These are phyloP conservation scores for Albula glossodonta DNA, from an alignment of 2,113 vertebrate genomes.

Conservation along the genomic window DNA sequence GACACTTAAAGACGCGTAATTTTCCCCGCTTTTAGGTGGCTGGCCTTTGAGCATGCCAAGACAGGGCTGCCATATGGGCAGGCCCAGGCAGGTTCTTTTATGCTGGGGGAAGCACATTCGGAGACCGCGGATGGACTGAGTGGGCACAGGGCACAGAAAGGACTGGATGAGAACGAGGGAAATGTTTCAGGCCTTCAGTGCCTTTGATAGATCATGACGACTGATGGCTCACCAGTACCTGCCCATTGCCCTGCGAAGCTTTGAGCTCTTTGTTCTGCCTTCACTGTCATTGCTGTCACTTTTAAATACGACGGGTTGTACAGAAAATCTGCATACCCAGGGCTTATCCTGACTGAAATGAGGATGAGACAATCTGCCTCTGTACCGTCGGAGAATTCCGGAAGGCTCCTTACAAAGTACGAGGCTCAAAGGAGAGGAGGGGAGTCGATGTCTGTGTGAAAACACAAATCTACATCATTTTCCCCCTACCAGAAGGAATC, in stretches of 20 bases:
- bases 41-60: constrained; percentile 34
- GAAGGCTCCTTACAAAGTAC: background rate
- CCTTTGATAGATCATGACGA: background rate
- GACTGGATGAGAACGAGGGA: background rate
- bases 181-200: no score
- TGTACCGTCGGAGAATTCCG: background rate
- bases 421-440: background rate
- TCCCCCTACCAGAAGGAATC: background rate
- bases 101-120: constrained; percentile 16
- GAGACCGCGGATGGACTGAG: background rate
- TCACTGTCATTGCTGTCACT: background rate
- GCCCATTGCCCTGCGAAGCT: no score
- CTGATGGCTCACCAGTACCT: background rate
- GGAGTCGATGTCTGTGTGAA: background rate
- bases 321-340: background rate
- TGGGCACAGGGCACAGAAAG: background rate
- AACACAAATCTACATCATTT: background rate
- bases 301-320: background rate
- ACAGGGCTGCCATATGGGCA: constrained; percentile 8
- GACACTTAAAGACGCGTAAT: constrained; percentile 2
- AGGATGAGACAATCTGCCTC: background rate
- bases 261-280: no score
- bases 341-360: background rate
- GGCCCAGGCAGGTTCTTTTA: constrained; percentile 21
- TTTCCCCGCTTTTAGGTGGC: constrained; percentile 23